These are phyloP conservation scores for Chlorops oryzae DNA, from an alignment of 1,140 invertebrate genomes.

Conservation along the genomic window DNA sequence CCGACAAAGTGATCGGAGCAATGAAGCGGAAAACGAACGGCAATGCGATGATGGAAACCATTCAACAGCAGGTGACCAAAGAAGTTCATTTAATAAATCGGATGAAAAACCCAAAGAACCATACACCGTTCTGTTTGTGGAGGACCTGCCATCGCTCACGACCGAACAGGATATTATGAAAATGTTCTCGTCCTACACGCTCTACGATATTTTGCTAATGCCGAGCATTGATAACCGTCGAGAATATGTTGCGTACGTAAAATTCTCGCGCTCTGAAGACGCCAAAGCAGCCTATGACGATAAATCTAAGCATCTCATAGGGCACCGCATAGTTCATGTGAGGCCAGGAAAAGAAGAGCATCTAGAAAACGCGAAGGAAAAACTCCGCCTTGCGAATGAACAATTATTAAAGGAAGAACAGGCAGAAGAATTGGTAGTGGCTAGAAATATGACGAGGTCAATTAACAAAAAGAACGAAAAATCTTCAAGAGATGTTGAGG, in stretches of 20 bases:
- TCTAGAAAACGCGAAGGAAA: conserved; percentile 52
- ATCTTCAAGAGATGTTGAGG: conserved; percentile 11
- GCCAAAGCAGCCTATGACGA: conserved; percentile 56
- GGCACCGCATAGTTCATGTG: conserved; percentile 53
- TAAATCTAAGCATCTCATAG: conserved; percentile 52
- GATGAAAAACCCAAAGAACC: conserved; percentile 19
- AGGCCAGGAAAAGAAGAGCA: conserved; percentile 51
- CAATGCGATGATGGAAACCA: conserved; percentile 1
- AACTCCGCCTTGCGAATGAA: conserved; percentile 44
- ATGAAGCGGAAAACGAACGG: conserved; percentile 8
- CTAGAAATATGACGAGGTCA: neutral
- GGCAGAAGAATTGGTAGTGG: conserved; percentile 9
- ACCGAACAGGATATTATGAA: conserved; percentile 73
- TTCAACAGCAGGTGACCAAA: neutral
- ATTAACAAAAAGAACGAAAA: conserved; percentile 3
- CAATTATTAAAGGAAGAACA: conserved; percentile 40
- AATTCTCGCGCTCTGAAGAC: conserved; percentile 65
- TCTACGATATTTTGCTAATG: conserved; percentile 63
- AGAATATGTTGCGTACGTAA: conserved; percentile 62
- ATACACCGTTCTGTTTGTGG: conserved; percentile 58
- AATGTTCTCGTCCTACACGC: conserved; percentile 64
- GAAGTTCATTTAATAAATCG: conserved; percentile 1
- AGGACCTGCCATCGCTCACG: conserved; percentile 66
- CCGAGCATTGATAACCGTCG: conserved; percentile 54
- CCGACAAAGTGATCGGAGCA: conserved; percentile 2